phyloP scores from a whole-genome alignment of 2,888 invertebrate species.

The Ditula angustiorana region DNA sequence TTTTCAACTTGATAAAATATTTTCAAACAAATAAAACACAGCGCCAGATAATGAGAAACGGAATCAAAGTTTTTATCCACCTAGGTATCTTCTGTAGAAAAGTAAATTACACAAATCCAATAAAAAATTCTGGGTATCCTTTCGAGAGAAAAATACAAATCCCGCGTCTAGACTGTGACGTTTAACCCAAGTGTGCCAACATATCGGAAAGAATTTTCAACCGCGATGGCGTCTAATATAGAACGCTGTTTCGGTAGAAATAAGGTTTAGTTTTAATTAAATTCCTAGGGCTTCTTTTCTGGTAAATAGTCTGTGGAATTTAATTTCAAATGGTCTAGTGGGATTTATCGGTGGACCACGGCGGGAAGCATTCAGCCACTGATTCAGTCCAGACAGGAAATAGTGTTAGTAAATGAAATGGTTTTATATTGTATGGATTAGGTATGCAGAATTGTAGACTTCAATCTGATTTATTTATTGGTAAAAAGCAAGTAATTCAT shows the following conservation, averaged over 20 bases:
- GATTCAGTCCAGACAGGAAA: conserved; percentile 17
- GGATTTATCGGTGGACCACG: conserved; percentile 20
- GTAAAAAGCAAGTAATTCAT: no score
- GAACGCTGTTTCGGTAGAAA: not conserved
- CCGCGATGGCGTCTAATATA: not conserved
- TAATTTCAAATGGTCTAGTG: conserved; percentile 29
- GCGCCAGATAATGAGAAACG: not conserved
- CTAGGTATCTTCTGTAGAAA: conserved; percentile 13
- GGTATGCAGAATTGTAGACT: no score
- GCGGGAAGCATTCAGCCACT: conserved; percentile 18
- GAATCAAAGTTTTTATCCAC: not conserved
- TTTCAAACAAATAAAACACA: conserved; percentile 6
- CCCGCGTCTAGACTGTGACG: conserved; percentile 36
- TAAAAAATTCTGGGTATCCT: conserved; percentile 22
- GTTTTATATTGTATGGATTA: not conserved
- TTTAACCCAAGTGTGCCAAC: conserved; percentile 17
- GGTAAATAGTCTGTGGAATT: conserved; percentile 33
- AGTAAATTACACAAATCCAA: conserved; percentile 22
- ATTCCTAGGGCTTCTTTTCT: not conserved
- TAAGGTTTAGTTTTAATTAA: conserved; percentile 18
- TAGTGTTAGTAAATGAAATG: not conserved
- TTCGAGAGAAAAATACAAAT: conserved; percentile 21
- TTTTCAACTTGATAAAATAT: not conserved
- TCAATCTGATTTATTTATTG: no score
- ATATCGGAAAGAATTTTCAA: conserved; percentile 16